Evolutionary conservation across 2,797 vertebrate genomes (phyloP), one percentile per base, ranked within the genome.

Genomic region (Pseudotriccus pelzelni): DNA sequence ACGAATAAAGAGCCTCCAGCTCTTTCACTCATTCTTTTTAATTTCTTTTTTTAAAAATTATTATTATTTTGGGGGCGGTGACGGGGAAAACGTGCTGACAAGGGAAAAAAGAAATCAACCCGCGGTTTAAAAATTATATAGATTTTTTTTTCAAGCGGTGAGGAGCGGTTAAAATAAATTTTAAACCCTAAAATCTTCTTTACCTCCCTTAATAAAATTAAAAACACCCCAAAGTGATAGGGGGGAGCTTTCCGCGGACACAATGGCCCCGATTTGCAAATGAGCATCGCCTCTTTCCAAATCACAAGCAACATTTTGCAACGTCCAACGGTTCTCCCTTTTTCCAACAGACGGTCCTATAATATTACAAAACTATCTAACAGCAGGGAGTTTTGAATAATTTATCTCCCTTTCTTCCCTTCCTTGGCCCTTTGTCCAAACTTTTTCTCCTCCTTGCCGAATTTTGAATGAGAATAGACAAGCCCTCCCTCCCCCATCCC

Each of bases 341-440:
- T 97, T 97, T 81, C 97, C 98, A 96, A 90, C 96, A 87, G 97
- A 97, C 98, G 98, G 98, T 97, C 97, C 97, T 97, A 97, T 97
- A 96, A 97, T 98, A 98, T 98, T 98, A 98, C 98, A 98, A 97
- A 97, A 98, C 98, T 98, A 98, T 98, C 98, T 97, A 98, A 66
- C 99, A 99, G 99, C 98, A 59, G 99, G 99, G 98, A 96, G 98
- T 97, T 97, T 96, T 98, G 98, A 98, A 98, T 98, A 97, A 99
- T 98, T 98, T 97, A 98, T 97, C 97, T 98, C 96, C 97, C 96
- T 98, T 99, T 99, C 98, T 99, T 98, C 97, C 96, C 97, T 83
- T 95, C 95, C 93, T 92, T 66, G 94, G 96, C 97, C 98, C 97
- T 99, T 99, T 99, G 98, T 99, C 98, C 98, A 79, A 94, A 98